Evolutionary conservation across 2,888 invertebrate genomes (phyloP).

Genomic region (Tinea pellionella): DNA sequence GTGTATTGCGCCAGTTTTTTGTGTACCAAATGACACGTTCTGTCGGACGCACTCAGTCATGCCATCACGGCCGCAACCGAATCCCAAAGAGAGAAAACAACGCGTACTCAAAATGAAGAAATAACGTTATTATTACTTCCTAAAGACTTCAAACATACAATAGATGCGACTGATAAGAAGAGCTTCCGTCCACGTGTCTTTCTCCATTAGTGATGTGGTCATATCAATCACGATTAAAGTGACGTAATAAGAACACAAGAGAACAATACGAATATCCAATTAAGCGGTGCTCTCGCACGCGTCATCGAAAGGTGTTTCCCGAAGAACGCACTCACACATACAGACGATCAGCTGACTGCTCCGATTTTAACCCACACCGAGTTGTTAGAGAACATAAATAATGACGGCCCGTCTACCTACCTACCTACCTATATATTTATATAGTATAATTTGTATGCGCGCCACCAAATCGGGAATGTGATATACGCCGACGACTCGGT

Average conservation of each 20-base stretch:
- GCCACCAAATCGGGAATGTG: conserved; percentile 47
- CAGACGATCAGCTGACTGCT: conserved; percentile 66
- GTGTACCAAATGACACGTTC: conserved; percentile 41
- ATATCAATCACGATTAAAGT: neutral
- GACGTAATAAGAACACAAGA: conserved; percentile 8
- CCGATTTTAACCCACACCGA: conserved; percentile 68
- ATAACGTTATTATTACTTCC: no score
- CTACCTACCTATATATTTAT: conserved; percentile 47
- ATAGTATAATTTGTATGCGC: conserved; percentile 66
- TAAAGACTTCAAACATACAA: neutral
- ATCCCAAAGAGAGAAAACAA: neutral
- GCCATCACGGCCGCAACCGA: neutral
- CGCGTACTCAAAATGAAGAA: neutral
- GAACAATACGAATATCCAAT: conserved; percentile 67
- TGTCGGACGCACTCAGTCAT: conserved; percentile 14
- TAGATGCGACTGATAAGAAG: neutral
- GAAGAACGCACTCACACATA: conserved; percentile 61
- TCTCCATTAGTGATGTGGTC: neutral
- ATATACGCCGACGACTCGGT: conserved; percentile 53
- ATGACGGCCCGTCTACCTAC: conserved; percentile 68
- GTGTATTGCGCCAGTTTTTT: conserved; percentile 27
- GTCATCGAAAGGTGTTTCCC: conserved; percentile 71
- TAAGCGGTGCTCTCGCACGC: conserved; percentile 64
- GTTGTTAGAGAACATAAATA: conserved; percentile 70
- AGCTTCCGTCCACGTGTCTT: neutral